These are phyloP conservation scores for Trichonephila clavata DNA, from an alignment of 1,140 invertebrate species.

Conservation along the genomic window DNA sequence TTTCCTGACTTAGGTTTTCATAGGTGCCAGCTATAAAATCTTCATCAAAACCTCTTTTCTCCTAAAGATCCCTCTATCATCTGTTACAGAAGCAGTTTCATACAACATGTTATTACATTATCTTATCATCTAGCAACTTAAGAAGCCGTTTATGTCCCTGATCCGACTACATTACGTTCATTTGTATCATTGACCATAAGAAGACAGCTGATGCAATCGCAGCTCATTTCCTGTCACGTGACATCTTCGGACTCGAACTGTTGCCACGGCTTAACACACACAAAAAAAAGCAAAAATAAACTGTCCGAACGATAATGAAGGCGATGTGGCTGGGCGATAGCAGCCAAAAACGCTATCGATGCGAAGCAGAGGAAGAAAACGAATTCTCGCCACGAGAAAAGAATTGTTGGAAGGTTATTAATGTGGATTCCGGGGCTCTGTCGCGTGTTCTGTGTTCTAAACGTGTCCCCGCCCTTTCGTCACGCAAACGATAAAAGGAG, in stretches of 20 bases:
- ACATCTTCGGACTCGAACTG: background rate
- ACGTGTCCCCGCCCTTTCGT: conserved; percentile 8
- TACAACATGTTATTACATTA: background rate
- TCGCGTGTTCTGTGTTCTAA: conserved; percentile 26
- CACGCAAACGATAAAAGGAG: conserved; percentile 17
- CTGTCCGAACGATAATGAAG: conserved; percentile 14
- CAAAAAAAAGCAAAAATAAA: background rate
- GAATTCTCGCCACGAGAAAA: conserved; percentile 7
- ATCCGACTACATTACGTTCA: background rate
- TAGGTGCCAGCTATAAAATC: too few species aligned
- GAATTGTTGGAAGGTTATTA: background rate
- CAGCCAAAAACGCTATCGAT: background rate
- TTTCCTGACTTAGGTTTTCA: too few species aligned
- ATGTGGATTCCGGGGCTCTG: background rate
- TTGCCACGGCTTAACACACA: background rate
- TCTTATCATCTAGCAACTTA: background rate
- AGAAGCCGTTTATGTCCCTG: background rate
- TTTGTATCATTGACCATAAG: background rate
- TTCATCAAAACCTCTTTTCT: too few species aligned
- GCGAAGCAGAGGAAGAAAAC: conserved; percentile 14
- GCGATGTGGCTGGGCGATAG: background rate
- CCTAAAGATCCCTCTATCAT: background rate
- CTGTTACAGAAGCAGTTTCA: background rate
- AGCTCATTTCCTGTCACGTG: conserved; percentile 10
- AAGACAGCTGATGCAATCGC: conserved; percentile 4